Percentiles rank a stretch among this genome's conserved stretches.
Evolutionary conservation across 2,888 invertebrate genomes (phyloP).

Genomic region (Cryptops parisi): DNA sequence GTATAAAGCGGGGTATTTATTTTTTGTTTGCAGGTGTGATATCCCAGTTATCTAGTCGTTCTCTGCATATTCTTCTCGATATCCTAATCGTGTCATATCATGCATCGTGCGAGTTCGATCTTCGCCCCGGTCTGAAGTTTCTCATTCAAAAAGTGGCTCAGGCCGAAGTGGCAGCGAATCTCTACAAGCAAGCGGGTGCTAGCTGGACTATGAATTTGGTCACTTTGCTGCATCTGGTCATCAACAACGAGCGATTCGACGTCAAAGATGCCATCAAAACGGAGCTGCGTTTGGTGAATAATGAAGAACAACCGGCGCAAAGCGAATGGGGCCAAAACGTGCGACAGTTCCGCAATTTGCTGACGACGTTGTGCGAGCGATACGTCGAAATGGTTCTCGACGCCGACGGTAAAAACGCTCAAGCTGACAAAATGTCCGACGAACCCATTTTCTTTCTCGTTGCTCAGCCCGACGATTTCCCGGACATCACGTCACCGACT

Average conservation of each 20-base stretch:
- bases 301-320: neutral
- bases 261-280: slow-evolving; percentile 23
- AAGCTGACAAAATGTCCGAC: slow-evolving; percentile 33
- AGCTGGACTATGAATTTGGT: slow-evolving; percentile 71
- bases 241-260: slow-evolving; percentile 44
- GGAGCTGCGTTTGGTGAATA: slow-evolving; percentile 21
- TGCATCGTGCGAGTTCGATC: slow-evolving; percentile 72
- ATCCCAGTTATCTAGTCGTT: slow-evolving; percentile 31
- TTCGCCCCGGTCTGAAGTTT: slow-evolving; percentile 81
- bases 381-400: slow-evolving; percentile 39
- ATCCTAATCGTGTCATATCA: slow-evolving; percentile 68
- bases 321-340: neutral
- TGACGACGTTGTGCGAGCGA: slow-evolving; percentile 37
- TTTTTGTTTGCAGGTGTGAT: slow-evolving; percentile 21
- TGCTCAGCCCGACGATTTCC: slow-evolving; percentile 41
- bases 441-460: slow-evolving; percentile 44
- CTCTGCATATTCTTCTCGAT: slow-evolving; percentile 54
- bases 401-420: slow-evolving; percentile 35
- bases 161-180: slow-evolving; percentile 67
- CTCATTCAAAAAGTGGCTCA: slow-evolving; percentile 84
- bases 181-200: slow-evolving; percentile 84
- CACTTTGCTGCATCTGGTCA: slow-evolving; percentile 67
- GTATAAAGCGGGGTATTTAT: too few species aligned
- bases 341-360: slow-evolving; percentile 30
- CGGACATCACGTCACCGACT: too few species aligned